Base-by-base conservation (phyloP, 2,888 invertebrate species). In the Campoplex nolae region DNA sequence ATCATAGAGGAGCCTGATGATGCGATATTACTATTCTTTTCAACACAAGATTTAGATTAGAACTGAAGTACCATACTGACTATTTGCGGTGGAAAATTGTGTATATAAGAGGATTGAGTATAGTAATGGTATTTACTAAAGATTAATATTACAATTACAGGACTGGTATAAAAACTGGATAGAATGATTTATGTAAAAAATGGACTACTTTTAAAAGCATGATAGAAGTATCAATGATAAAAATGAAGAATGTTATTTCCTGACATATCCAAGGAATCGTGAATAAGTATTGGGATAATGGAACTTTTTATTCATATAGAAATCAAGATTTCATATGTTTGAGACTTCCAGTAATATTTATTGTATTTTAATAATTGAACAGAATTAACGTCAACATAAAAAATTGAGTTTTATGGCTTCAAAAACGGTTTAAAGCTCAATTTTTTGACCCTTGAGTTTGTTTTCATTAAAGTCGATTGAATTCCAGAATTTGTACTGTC, bases 401-500 rank as follows among this genome's bases (percentile, higher is more conserved):
- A 18, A 18, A 23, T 28, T 2, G 2, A 48, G 51, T 45, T 32
- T 8, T 1, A 18, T 18, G 13, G 45, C 32, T 51, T 18, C 1
- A 23, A 48, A 32, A 28, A 51, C 42, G 1, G 3, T 78, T 86
- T 87, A 90, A 56, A 90, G 79, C 76, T 90, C 90, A 35, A 87
- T 80, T 67, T 86, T 87, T 65, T 68, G 48, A 8, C 84, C 95
- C 83, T 95, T 95, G 88, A 95, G 94, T 89, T 95, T 95, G 91
- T 96, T 96, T 92, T 97, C 96, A 38, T 95, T 91, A 54, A 97
- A 95, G 0, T 95, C 95, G 0, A 97, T 95, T 11, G 94, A 95
- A 89, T 95, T 95, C 97, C 97, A 97, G 93, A 97, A 96, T 56
- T 95, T 91, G 45, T 94, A 94, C 38, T 96, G 95, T 0, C 96